Evolutionary conservation across 2,888 invertebrate species (phyloP).

Genomic region (Meiosimyza platycephala): DNA sequence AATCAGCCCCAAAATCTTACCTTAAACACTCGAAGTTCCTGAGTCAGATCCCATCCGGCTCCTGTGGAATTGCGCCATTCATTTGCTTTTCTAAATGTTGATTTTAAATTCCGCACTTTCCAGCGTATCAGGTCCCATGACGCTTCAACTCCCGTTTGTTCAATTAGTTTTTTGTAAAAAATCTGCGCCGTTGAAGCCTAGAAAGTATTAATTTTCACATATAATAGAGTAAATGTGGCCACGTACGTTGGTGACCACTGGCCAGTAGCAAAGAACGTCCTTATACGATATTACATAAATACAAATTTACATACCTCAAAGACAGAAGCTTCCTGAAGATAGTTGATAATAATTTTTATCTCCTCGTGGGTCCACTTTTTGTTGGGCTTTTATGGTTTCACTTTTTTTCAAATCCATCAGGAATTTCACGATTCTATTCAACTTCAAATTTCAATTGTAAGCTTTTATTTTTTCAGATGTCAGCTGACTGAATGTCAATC

Average conservation of each 20-base stretch:
- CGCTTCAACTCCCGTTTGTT: not conserved
- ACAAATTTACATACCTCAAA: not conserved
- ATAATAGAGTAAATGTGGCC: too few species aligned
- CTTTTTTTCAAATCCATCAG: too few species aligned
- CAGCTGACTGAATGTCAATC: too few species aligned
- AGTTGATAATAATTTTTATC: not conserved
- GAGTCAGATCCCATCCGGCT: not conserved
- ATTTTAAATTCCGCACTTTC: not conserved
- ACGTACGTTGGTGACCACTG: too few species aligned
- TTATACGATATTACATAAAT: too few species aligned
- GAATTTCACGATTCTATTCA: too few species aligned
- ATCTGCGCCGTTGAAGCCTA: not conserved
- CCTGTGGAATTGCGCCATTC: not conserved
- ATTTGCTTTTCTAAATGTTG: not conserved
- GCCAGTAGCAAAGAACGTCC: too few species aligned
- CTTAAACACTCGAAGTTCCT: not conserved
- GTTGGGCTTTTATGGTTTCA: too few species aligned
- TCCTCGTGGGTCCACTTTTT: not conserved
- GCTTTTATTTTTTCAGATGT: too few species aligned
- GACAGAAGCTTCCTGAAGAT: not conserved
- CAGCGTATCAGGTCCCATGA: not conserved
- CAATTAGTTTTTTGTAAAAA: not conserved
- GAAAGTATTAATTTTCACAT: not conserved
- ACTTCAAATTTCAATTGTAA: too few species aligned
- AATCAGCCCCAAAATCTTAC: not conserved